These are phyloP conservation scores for Heterochromis multidens DNA, from an alignment of 2,113 vertebrate genomes.

Conservation along the genomic window DNA sequence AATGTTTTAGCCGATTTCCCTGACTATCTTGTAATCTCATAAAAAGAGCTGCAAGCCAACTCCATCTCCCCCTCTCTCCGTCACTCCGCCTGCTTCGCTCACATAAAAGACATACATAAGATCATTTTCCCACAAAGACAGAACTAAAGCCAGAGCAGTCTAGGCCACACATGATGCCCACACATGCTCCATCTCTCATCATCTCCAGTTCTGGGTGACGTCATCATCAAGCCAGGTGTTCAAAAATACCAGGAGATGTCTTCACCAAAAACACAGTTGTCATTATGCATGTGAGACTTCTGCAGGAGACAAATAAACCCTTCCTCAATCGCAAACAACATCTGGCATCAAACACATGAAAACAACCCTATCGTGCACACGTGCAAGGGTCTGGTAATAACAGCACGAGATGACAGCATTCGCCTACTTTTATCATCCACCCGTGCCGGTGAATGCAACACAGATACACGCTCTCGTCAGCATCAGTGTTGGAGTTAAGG, in stretches of 20 bases:
- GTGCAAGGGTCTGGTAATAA: neutral
- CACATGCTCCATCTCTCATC: neutral
- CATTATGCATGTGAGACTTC: neutral
- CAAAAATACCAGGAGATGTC: neutral
- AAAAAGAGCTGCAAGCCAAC: neutral
- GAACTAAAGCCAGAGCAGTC: neutral
- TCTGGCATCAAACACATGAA: neutral
- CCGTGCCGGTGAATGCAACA: neutral
- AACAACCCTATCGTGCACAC: neutral
- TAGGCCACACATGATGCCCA: neutral
- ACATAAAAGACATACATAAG: fast-evolving
- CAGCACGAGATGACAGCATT: neutral
- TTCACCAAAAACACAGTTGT: neutral
- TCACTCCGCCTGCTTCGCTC: neutral
- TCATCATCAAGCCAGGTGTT: conserved; percentile 1
- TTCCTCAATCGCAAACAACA: conserved; percentile 6
- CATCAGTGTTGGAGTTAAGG: neutral
- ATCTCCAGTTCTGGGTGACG: neutral
- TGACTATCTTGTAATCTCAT: conserved; percentile 7
- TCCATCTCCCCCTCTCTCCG: neutral
- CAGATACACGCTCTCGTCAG: neutral
- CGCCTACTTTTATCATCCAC: neutral
- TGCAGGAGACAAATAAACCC: neutral
- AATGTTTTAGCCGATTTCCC: conserved; percentile 10
- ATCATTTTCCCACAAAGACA: neutral